Conservation (phyloP, 2,113 vertebrate species). For the Pachycephala philippinensis region DNA sequence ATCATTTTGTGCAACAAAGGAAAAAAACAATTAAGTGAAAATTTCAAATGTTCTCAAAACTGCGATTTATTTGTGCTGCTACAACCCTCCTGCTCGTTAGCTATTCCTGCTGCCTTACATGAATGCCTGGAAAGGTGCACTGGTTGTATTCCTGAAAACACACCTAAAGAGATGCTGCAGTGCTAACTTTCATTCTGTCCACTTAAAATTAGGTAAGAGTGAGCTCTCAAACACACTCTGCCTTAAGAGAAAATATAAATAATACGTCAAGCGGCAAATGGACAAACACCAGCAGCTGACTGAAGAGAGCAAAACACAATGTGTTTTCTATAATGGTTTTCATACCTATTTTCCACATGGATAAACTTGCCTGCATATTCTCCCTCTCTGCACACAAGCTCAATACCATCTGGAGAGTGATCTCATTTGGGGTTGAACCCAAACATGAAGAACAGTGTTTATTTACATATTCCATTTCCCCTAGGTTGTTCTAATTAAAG, state of each 20-base stretch:
- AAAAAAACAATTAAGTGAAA: neutral
- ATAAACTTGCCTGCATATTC: neutral
- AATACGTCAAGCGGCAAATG: neutral
- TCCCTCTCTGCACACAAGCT: neutral
- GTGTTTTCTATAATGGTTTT: neutral
- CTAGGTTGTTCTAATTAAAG: neutral
- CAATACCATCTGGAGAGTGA: neutral
- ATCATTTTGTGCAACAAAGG: neutral
- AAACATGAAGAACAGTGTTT: neutral
- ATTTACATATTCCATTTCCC: neutral
- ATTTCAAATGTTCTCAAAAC: neutral
- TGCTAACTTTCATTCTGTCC: neutral
- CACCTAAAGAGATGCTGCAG: neutral
- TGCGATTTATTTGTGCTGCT: rapidly evolving
- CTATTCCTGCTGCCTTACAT: neutral
- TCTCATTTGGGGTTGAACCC: neutral
- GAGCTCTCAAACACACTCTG: neutral
- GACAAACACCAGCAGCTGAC: neutral
- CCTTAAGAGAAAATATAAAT: neutral
- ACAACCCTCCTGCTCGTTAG: neutral
- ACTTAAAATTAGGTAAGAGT: neutral
- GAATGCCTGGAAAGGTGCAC: neutral
- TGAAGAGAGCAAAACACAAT: neutral
- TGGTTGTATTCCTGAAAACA: neutral
- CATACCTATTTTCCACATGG: neutral